Conservation (phyloP, 2,113 vertebrate genomes). For the Emydocephalus ijimae region DNA sequence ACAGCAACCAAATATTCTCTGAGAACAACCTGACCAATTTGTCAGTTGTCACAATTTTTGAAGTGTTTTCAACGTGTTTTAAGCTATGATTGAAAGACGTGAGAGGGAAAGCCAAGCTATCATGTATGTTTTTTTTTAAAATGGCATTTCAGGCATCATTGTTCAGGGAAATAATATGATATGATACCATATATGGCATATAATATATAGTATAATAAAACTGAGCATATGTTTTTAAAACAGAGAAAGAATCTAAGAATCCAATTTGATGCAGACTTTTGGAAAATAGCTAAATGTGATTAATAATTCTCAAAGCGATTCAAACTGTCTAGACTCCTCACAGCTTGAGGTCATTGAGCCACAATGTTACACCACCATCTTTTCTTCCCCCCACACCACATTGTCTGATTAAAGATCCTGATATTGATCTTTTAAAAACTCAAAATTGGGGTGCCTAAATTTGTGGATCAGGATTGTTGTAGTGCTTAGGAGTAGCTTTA, state of each 20-base stretch:
- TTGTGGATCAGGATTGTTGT: background rate
- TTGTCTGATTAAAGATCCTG: background rate
- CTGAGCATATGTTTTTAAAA: background rate
- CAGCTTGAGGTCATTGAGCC: background rate
- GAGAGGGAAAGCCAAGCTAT: background rate
- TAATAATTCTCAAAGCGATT: background rate
- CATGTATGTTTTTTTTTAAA: background rate
- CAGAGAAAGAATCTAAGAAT: background rate
- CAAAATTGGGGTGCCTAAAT: background rate
- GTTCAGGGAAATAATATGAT: background rate
- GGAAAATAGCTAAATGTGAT: background rate
- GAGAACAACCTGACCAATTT: background rate
- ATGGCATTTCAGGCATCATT: background rate
- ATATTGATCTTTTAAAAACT: background rate
- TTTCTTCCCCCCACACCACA: no score
- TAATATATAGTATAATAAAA: background rate
- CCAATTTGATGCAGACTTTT: background rate
- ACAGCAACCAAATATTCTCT: accelerated
- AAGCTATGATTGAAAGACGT: background rate
- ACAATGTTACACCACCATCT: background rate
- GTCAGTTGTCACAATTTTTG: background rate
- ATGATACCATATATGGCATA: background rate
- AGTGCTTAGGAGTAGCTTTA: background rate
- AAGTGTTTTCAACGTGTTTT: background rate
- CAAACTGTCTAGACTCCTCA: background rate